Conservation (phyloP, 2,113 vertebrate genomes). For the Sceloporus tristichus region DNA sequence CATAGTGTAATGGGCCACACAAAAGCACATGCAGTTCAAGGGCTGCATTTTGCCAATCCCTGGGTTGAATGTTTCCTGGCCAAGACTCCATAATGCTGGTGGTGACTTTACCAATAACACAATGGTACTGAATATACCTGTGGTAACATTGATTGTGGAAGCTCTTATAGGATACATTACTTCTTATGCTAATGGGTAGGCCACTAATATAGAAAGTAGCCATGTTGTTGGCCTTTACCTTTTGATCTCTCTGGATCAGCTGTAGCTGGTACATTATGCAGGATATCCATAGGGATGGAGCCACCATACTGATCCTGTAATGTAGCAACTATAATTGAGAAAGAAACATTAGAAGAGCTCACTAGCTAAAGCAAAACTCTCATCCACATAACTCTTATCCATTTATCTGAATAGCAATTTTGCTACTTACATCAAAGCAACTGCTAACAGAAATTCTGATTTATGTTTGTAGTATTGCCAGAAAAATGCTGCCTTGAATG, state of each 20-base stretch:
- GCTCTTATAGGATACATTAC: not conserved
- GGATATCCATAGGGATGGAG: too few species aligned
- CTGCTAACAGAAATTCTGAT: not conserved
- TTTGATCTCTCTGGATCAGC: not conserved
- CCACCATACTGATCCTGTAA: not conserved
- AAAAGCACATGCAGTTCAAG: too few species aligned
- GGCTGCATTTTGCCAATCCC: not conserved
- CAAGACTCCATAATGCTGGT: not conserved
- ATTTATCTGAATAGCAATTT: constrained; percentile 1
- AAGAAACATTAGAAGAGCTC: not conserved
- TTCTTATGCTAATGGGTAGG: too few species aligned
- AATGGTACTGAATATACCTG: not conserved
- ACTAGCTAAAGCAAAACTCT: too few species aligned
- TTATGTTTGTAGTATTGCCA: not conserved
- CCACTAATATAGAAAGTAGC: not conserved
- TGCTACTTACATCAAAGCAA: not conserved
- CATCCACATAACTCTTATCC: not conserved
- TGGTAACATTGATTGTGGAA: not conserved
- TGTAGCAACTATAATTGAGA: not conserved
- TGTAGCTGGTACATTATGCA: not conserved
- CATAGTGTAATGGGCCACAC: too few species aligned
- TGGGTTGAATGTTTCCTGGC: not conserved
- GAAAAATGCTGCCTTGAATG: not conserved
- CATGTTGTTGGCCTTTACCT: not conserved
- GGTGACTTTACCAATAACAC: not conserved